Base-by-base conservation (phyloP, 2,888 invertebrate genomes). In the Lasioglossum marginatum region DNA sequence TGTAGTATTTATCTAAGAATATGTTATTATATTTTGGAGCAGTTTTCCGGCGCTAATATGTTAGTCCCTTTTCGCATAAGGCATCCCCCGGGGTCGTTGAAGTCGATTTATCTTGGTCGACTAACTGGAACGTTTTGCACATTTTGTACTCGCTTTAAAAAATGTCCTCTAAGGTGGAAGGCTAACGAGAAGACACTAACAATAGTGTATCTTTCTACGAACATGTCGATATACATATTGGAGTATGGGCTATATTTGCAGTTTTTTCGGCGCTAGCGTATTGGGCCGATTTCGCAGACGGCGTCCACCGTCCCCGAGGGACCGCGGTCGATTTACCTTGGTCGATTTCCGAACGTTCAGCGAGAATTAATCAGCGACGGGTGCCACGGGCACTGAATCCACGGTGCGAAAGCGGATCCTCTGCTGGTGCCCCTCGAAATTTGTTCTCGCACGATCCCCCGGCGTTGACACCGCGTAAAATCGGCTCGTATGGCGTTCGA, bases 401-500 rank as follows among this genome's bases (percentile, higher is more conserved):
- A 23, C 23, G 52, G 10, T 10, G n/a, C 52, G 52, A 8, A n/a
- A 4, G 52, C 52, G 52, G 52, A 52, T n/a, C 52, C 10, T 10
- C n/a, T 60, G 27, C 60, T 27, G 60, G 60, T 60, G 43, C 63
- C 63, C 34, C 52, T 52, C 75, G 79, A 52, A n/a, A 52, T n/a
- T 23, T 72, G 84, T 79, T 85, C 81, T 57, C 57, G 75, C 81
- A 86, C 77, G 85, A 66, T 43, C 19, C 34, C 6, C 27, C 2
- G n/a, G 66, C 23, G 52, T n/a, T 78, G 76, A 75, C 79, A 82
- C 77, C 31, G 68, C 76, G 80, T 81, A 80, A 79, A 81, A 79
- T 78, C 48, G 52, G 37, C 77, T 52, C 43, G 27, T 34, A 84
- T 74, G 68, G 52, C 68, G 84, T 86, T 84, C 90, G 91, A 90